Evolutionary conservation across 2,797 vertebrate genomes (phyloP).

Genomic region (Acanthurus leucopareius): DNA sequence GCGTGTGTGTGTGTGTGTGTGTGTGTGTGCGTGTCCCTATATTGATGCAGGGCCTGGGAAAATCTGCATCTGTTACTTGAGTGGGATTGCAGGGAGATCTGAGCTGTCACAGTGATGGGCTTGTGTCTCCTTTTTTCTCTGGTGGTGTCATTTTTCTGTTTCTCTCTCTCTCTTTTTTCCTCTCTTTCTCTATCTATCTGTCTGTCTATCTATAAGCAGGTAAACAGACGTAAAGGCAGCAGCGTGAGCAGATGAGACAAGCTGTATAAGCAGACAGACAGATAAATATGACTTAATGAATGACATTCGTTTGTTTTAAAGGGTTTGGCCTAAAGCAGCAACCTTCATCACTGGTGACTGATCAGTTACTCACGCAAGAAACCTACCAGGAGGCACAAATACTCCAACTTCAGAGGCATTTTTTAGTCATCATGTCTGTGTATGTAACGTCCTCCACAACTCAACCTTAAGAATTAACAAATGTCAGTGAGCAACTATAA

Average conservation of each 20-base stretch:
- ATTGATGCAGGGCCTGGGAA: slow-evolving; percentile 85
- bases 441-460: slow-evolving; percentile 48
- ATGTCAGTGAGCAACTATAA: slow-evolving; percentile 50
- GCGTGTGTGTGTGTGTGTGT: slow-evolving; percentile 38
- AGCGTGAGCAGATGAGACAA: slow-evolving; percentile 25
- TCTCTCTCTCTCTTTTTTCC: slow-evolving; percentile 42
- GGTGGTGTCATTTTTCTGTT: slow-evolving; percentile 24
- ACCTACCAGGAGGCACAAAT: slow-evolving; percentile 72
- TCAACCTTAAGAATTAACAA: slow-evolving; percentile 56
- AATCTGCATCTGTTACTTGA: slow-evolving; percentile 90
- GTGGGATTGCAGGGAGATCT: slow-evolving; percentile 72
- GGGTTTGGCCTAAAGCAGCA: slow-evolving; percentile 67
- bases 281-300: slow-evolving; percentile 66
- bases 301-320: slow-evolving; percentile 77
- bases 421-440: slow-evolving; percentile 72
- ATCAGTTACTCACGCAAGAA: slow-evolving; percentile 73
- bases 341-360: slow-evolving; percentile 75
- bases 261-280: slow-evolving; percentile 36
- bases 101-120: slow-evolving; percentile 67
- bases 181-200: slow-evolving; percentile 32
- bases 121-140: slow-evolving; percentile 35
- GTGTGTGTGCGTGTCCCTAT: slow-evolving; percentile 31
- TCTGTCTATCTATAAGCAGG: slow-evolving; percentile 31
- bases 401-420: slow-evolving; percentile 68
- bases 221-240: slow-evolving; percentile 16